phyloP scores from a whole-genome alignment of 2,113 vertebrate genomes.

The Melanotaenia duboulayi region DNA sequence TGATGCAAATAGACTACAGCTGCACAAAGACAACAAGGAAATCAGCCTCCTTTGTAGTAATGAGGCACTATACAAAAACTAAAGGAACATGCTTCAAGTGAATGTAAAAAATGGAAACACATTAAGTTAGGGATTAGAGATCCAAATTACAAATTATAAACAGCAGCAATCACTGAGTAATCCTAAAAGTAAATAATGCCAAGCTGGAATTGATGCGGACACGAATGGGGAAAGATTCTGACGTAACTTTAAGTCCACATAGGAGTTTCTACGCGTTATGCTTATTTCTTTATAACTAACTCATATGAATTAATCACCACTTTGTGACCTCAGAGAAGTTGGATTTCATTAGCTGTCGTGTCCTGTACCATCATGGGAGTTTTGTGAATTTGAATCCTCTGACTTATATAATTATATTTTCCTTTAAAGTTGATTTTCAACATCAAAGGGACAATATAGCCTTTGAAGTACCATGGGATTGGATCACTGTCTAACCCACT shows the following conservation, averaged over 20 bases:
- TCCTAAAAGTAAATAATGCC: neutral
- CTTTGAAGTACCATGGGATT: conserved; percentile 86
- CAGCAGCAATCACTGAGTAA: neutral
- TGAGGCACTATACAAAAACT: no score
- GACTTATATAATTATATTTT: conserved; percentile 80
- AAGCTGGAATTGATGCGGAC: conserved; percentile 1
- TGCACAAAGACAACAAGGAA: conserved; percentile 22
- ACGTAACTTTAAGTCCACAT: conserved; percentile 12
- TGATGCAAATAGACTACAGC: conserved; percentile 6
- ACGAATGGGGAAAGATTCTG: conserved; percentile 6
- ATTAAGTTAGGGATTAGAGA: no score
- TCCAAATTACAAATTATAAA: neutral
- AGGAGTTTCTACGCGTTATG: conserved; percentile 26
- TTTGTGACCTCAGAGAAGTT: conserved; percentile 54
- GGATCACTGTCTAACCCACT: conserved; percentile 81
- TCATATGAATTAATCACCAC: conserved; percentile 49
- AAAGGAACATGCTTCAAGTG: neutral
- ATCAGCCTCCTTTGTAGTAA: no score
- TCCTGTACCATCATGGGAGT: conserved; percentile 67
- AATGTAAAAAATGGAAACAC: neutral
- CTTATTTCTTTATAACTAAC: conserved; percentile 27
- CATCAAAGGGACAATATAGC: conserved; percentile 83
- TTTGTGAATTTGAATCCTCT: conserved; percentile 76
- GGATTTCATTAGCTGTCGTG: conserved; percentile 63
- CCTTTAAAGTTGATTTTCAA: conserved; percentile 82